A percentile compares a stretch with the other conserved stretches of the same genome.
These are phyloP conservation scores for Raja brachyura DNA, from an alignment of 2,113 vertebrate genomes.

Conservation along the genomic window DNA sequence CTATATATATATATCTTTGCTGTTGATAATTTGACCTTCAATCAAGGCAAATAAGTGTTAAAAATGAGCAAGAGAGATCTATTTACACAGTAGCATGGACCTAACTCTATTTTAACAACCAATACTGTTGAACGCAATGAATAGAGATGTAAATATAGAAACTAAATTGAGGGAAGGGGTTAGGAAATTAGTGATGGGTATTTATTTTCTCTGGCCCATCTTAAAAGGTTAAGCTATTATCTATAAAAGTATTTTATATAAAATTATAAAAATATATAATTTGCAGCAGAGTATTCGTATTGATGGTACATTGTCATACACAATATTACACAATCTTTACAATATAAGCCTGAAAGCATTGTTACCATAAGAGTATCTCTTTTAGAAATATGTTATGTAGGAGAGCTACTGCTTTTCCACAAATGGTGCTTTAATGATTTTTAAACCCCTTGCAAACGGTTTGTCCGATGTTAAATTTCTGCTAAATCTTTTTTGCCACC, in stretches of 20 bases:
- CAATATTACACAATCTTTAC: neutral
- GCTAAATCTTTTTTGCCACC: neutral
- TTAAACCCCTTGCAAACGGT: neutral
- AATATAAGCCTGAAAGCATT: conserved; percentile 2
- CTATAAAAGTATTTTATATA: neutral
- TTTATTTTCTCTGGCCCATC: neutral
- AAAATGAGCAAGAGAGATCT: too few relatives aligned
- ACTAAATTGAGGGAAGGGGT: neutral
- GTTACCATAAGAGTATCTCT: neutral
- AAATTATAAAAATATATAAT: too few relatives aligned
- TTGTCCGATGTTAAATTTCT: neutral
- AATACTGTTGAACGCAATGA: neutral
- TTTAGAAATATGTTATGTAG: neutral
- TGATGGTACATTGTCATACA: neutral
- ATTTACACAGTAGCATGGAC: too few relatives aligned
- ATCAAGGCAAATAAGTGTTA: too few relatives aligned
- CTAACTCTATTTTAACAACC: neutral
- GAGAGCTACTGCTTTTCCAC: neutral
- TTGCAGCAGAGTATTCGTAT: too few relatives aligned
- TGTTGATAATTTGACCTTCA: too few relatives aligned
- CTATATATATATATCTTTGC: too few relatives aligned
- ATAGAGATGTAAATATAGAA: too few relatives aligned
- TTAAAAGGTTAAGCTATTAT: neutral
- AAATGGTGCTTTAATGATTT: neutral
- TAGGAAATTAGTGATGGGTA: neutral